Base-by-base conservation (phyloP, 1,140 invertebrate genomes). In the Lasaia peninsularis region DNA sequence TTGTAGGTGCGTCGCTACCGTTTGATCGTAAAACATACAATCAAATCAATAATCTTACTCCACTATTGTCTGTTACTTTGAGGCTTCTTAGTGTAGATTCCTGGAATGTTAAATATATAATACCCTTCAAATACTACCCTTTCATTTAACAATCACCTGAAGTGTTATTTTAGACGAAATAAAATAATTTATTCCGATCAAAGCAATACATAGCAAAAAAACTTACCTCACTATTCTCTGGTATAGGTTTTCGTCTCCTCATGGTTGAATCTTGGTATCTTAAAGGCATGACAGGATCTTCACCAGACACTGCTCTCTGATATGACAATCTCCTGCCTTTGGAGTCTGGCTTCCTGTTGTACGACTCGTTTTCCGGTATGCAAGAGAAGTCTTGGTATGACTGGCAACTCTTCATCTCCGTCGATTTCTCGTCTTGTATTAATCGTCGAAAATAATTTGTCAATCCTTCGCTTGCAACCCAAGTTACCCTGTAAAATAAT, bases 291-390 rank as follows among this genome's bases (percentile, higher is more conserved):
- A 70, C 65, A 0, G 81, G 81, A 52, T 87, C 84, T 57, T 85
- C 84, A 0, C 81, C 84, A 0, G 81, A 87, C 8, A 86, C 84
- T 2, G 84, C 84, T 21, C 82, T 58, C 62, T 86, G 81, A 53
- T 87, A 87, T 4, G 81, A 85, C 11, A 85, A 54, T 18, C 81
- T 56, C 10, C 84, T 64, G 0, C 80, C 81, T 24, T 79, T 85
- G 21, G 58, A 65, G 44, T 84, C 76, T 1, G 56, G 44, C 48
- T 58, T 73, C 18, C 60, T 58, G 7, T 60, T 63, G 18, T 64
- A 69, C 2, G 44, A 58, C 54, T 74, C 64, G 16, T 78, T 71
- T 51, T 81, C 80, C 0, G 75, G 69, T 35, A 77, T 80, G 5
- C 70, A 69, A 0, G 75, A 75, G 52, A 76, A 71, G 35, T 87